Conservation (phyloP, 2,888 invertebrate genomes). For the Trissoscelio sp. region DNA sequence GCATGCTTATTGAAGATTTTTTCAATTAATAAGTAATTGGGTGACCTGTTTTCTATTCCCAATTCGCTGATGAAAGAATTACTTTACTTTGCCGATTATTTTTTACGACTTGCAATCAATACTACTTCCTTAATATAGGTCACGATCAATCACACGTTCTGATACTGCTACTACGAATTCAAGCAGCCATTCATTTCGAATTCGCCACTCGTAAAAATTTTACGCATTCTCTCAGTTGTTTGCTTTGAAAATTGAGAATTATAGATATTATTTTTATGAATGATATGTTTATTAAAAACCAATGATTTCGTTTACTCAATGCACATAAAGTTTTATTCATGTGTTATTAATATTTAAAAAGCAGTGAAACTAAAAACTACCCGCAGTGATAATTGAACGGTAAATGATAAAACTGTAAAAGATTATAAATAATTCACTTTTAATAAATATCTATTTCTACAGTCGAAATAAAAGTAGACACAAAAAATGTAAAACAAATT, state of each 20-base stretch:
- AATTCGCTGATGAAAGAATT: constrained; percentile 51
- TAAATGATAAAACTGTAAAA: too few species aligned
- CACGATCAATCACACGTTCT: constrained; percentile 55
- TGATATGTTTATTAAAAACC: neutral
- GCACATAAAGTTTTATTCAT: too few species aligned
- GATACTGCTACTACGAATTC: constrained; percentile 34
- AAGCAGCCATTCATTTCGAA: constrained; percentile 31
- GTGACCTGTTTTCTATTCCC: constrained; percentile 41
- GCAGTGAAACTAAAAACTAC: too few species aligned
- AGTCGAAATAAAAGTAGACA: too few species aligned
- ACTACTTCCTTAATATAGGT: constrained; percentile 48
- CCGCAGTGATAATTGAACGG: too few species aligned
- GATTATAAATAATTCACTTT: too few species aligned
- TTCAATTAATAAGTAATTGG: constrained; percentile 46
- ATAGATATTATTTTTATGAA: neutral
- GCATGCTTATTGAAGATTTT: constrained; percentile 12
- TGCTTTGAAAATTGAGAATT: constrained; percentile 15
- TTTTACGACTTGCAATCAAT: constrained; percentile 52
- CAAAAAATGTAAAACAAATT: too few species aligned
- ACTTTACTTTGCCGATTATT: constrained; percentile 45
- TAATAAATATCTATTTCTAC: too few species aligned
- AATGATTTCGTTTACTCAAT: too few species aligned
- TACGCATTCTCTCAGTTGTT: constrained; percentile 6
- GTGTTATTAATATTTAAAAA: constrained; percentile 1
- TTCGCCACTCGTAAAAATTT: constrained; percentile 5